Base-by-base conservation (phyloP, 2,797 vertebrate species). In the Heteromormyrus szaboi region DNA sequence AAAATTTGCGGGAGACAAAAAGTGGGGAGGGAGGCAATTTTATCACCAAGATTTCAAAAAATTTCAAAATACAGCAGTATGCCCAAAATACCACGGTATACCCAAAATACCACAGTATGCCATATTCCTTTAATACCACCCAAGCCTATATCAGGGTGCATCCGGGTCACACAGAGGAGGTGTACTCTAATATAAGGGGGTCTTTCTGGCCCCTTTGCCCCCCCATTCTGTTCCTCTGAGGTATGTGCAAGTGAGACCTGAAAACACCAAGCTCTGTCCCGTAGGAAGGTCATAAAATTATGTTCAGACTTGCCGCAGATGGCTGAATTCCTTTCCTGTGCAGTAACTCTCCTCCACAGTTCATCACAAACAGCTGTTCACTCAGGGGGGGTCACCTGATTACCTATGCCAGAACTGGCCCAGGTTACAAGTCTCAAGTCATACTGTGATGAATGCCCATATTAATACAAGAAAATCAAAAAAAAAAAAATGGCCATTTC, bases 331-430 rank as follows among this genome's bases (percentile, higher is more conserved):
- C 93, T 95, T 95, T 95, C 93, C 96, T 94, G 92, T 91, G 91
- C 92, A 91, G 91, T 94, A 93, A 95, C 94, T 95, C 29, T 8
- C 93, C 94, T 95, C 94, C 94, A 92, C 93, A 95, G 94, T 93
- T 94, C 94, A 95, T 96, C 95, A 95, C 6, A 37, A 94, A 95
- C 96, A 96, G 95, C 95, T 96, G 95, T 93, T 95, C 93, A 92
- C 94, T 95, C 92, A 14, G 65, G 65, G 95, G 93, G 95, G 94
- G 93, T 93, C 95, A 88, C 91, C 90, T 94, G 95, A 96, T 93
- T 94, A 93, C 94, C 94, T 93, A 93, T 94, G 92, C 93, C 94
- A 91, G 48, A 90, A 50, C 94, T 92, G 92, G 90, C 94, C 93
- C 22, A 94, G 94, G 94, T 95, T 95, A 51, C 8, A 86, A 8